Base-by-base conservation (phyloP, 2,113 vertebrate species). In the Delphinus delphis region DNA sequence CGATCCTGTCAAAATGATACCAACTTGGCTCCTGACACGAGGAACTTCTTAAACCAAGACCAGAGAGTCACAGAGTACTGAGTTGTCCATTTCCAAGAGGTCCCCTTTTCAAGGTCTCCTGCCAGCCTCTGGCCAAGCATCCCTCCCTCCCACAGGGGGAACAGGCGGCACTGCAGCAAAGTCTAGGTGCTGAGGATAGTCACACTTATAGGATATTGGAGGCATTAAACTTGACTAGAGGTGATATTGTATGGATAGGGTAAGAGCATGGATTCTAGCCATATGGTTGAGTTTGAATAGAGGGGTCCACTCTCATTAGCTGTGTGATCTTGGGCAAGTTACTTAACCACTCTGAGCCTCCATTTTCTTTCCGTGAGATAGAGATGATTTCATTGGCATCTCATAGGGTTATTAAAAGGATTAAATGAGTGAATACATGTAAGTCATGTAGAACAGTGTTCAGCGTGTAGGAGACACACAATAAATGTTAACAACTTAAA, bases 1-100 rank as follows among this genome's bases (percentile, higher is more conserved):
- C 31, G 76, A 68, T 88, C 93, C 81, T 80, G 28, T 84, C 88
- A 86, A 81, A 76, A 60, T 28, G 28, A 97, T 74, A 53, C 58
- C 88, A 90, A n/a, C 20, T 60, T 91, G 74, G 70, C 7, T 84
- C 36, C 41, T 89, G 4, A 67, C 65, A 84, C 60, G 41, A 93
- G 85, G 85, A 89, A 60, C 63, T 18, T 88, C 62, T 83, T 38
- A 74, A 86, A 89, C 63, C 17, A 89, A 95, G 36, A 38, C 67
- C 86, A 76, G 68, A 77, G 79, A 73, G 60, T 83, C 47, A 47
- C n/a, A 76, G 58, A 21, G 14, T 38, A 31, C 38, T 68, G 9
- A 41, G 36, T 36, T 83, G n/a, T 14, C 38, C 26, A 55, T 62
- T 93, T 88, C 58, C 8, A n/a, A n/a, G 26, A 80, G 41, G 89